Percentiles rank a stretch among this genome's conserved stretches.
Conservation (phyloP, 2,888 invertebrate genomes). For the Zonitis immaculata region DNA sequence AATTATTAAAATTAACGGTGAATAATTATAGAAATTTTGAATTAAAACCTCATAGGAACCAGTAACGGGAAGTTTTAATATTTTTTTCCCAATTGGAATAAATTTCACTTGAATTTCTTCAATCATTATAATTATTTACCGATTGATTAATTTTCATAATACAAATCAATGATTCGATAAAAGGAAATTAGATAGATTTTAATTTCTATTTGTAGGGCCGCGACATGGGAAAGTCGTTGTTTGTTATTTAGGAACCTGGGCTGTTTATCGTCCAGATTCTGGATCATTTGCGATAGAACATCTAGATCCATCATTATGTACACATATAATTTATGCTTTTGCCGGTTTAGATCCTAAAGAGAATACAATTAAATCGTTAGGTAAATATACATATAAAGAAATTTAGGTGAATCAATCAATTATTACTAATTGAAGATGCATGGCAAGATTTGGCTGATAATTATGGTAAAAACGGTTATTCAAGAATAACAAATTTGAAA, state of each 20-base stretch:
- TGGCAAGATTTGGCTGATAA: slow-evolving; percentile 73
- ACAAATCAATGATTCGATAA: not conserved
- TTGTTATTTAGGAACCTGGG: slow-evolving; percentile 78
- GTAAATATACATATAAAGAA: slow-evolving; percentile 46
- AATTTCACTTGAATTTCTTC: not conserved
- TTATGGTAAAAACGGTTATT: slow-evolving; percentile 69
- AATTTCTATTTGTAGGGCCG: slow-evolving; percentile 51
- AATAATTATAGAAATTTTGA: not conserved
- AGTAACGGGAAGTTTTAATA: not conserved
- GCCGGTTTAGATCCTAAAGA: slow-evolving; percentile 68
- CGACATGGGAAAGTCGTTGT: slow-evolving; percentile 70
- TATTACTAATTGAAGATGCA: slow-evolving; percentile 55
- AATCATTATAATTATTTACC: not conserved
- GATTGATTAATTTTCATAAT: not conserved
- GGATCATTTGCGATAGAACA: slow-evolving; percentile 64
- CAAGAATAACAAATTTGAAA: slow-evolving; percentile 63
- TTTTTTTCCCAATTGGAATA: not conserved
- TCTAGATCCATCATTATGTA: slow-evolving; percentile 69
- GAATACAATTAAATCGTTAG: slow-evolving; percentile 65
- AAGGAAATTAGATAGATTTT: no score
- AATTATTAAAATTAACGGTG: not conserved
- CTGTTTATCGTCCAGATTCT: slow-evolving; percentile 62
- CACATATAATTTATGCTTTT: slow-evolving; percentile 76
- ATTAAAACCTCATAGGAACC: not conserved
- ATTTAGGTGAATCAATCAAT: not conserved